Evolutionary conservation across 1,140 invertebrate species (phyloP), one percentile per base, ranked within the genome.

Genomic region (Sitobion miscanthi): DNA sequence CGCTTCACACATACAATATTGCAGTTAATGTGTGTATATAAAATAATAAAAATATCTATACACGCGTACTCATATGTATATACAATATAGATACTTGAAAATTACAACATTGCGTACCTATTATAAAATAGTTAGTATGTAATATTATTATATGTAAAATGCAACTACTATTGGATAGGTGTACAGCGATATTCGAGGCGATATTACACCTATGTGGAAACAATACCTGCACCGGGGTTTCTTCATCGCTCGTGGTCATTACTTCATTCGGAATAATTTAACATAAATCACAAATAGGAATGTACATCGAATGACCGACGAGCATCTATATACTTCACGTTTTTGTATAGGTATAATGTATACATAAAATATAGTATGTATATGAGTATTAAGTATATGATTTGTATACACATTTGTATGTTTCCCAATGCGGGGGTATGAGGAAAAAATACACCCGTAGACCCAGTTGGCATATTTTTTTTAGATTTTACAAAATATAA

Each of bases 191-290:
- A 38, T 38, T 38, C 2, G 38, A 38, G 38, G 38, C 38, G 38
- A 38, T 77, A 35, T 77, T 20, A 77, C n/a, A 77, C 62, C 11
- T 77, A 77, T 6, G n/a, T n/a, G 30, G 62, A 77, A 77, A 77
- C 30, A 77, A 77, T 77, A 77, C 62, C 62, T 17, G 30, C 14
- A 20, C 30, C 62, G 30, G 54, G 38, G 21, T 90, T 90, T 57
- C 35, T 90, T 57, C 54, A 57, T 90, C 45, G 4, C 23, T 54
- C 17, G 9, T 38, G 30, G 38, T 57, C 35, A 62, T 90, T 90
- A 57, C 52, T 90, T 90, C 88, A 90, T 90, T 62, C 30, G 14
- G 52, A 62, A 62, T 62, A 90, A 90, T 62, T 90, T 62, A 77
- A 90, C 21, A 38, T 6, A 38, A 30, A 77, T 35, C 62, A 77